Evolutionary conservation across 2,113 vertebrate genomes (phyloP).

Genomic region (Hippocampus guttulatus): DNA sequence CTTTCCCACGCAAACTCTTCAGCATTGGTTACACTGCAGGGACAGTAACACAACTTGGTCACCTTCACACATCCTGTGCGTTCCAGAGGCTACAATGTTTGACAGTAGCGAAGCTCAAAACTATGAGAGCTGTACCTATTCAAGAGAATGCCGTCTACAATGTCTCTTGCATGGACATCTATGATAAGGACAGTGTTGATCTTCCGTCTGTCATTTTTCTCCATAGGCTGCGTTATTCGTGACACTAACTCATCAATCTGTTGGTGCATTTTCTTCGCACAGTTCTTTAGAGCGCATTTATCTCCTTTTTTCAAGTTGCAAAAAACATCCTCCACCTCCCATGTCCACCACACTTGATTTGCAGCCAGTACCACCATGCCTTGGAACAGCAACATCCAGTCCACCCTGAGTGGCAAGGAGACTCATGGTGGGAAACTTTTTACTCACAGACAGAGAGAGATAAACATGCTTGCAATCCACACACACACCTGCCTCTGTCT

Average conservation of each 20-base stretch:
- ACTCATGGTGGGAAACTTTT: background rate
- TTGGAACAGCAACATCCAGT: conserved; percentile 94
- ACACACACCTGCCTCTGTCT: conserved; percentile 79
- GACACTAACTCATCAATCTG: conserved; percentile 89
- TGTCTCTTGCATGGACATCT: conserved; percentile 93
- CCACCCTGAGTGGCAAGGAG: conserved; percentile 71
- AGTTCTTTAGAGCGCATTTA: conserved; percentile 84
- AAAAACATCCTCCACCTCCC: conserved; percentile 93
- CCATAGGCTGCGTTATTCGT: conserved; percentile 79
- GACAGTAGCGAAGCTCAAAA: background rate
- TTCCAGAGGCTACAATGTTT: background rate
- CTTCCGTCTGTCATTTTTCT: conserved; percentile 86
- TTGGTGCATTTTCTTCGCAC: conserved; percentile 82
- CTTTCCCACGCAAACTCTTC: conserved; percentile 95
- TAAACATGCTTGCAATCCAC: background rate
- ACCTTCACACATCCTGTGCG: background rate
- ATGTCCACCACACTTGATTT: conserved; percentile 98
- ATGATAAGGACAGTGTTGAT: conserved; percentile 94
- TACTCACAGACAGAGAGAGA: background rate
- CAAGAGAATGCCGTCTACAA: conserved; percentile 85
- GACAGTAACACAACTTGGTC: background rate
- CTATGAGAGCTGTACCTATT: conserved; percentile 61
- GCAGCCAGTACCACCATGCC: conserved; percentile 95
- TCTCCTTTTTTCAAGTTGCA: conserved; percentile 77
- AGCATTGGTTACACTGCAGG: conserved; percentile 83